A percentile compares a stretch with the other conserved stretches of the same genome.
Evolutionary conservation across 2,888 invertebrate species (phyloP).

Genomic region (Drosophila cyrtoloma): DNA sequence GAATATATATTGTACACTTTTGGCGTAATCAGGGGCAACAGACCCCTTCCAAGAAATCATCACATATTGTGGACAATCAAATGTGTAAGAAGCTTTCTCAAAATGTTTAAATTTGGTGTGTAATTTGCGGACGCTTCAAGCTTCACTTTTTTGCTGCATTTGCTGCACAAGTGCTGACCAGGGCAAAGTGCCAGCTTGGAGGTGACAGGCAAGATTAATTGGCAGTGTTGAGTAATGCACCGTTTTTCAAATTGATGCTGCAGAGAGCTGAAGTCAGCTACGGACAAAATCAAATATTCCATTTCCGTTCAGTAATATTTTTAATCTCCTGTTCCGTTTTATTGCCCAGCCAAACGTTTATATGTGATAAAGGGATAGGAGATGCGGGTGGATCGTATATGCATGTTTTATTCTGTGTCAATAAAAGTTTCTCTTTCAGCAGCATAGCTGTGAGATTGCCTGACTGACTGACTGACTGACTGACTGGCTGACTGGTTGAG

Average conservation of each 20-base stretch:
- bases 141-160: conserved; percentile 9
- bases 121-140: conserved; percentile 52
- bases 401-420: conserved; percentile 73
- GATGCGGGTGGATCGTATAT: conserved; percentile 21
- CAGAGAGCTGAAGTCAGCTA: conserved; percentile 16
- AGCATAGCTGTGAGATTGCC: conserved; percentile 27
- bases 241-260: conserved; percentile 24
- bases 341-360: conserved; percentile 45
- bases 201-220: conserved; percentile 49
- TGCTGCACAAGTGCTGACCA: conserved; percentile 49
- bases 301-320: conserved; percentile 75
- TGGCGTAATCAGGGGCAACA: conserved; percentile 29
- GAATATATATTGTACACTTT: conserved; percentile 47
- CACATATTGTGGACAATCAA: conserved; percentile 69
- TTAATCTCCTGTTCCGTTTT: conserved; percentile 73
- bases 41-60: conserved; percentile 21
- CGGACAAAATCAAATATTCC: conserved; percentile 70
- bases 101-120: conserved; percentile 67
- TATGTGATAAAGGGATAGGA: not conserved
- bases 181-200: conserved; percentile 50
- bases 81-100: conserved; percentile 62
- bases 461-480: conserved; percentile 21
- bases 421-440: conserved; percentile 60
- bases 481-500: conserved; percentile 32
- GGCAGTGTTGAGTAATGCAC: conserved; percentile 45